Base-by-base conservation (phyloP, 2,888 invertebrate genomes). In the Nematopogon swammerdamellus region DNA sequence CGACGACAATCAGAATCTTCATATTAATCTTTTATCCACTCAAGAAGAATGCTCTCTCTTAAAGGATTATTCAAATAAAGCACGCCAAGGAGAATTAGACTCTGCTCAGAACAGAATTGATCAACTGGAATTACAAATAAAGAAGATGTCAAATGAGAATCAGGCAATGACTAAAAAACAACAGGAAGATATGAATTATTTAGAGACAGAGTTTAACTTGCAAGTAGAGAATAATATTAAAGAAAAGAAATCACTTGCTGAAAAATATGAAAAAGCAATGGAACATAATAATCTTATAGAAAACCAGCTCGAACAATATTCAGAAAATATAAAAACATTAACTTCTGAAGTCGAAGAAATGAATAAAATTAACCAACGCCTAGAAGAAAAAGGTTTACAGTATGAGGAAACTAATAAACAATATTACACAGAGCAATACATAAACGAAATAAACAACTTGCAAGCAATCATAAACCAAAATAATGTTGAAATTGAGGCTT, bases 381-480 rank as follows among this genome's bases (percentile, higher is more conserved):
- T 76, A 30, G 50, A 59, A 43, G 65, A 67, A 46, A 70, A 65
- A 54, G 55, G 58, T n/a, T 10, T 19, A 18, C 55, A 56, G 18
- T 59, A 56, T 54, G 60, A 65, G 45, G 58, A 61, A 44, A 50
- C 44, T 44, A 49, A 54, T 46, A 18, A 59, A 2, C 65, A 81
- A 10, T 77, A 79, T 61, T 79, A 76, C 57, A 77, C 79, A 6
- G 77, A 77, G 51, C 77, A 77, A 54, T 79, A 76, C 54, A 66
- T 79, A 54, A 76, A 63, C 56, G 85, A 85, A 67, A 84, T 85
- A 57, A 83, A 83, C 57, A 80, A 77, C 42, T 63, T 85, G 1
- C 80, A 81, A 49, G 72, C 80, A 49, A 55, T 80, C 30, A 59
- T 85, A 2, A 71, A 71, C 30, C 72, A 65, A 50, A 81, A 82